Evolutionary conservation across 2,888 invertebrate species (phyloP).

Genomic region (Plebejus argus): DNA sequence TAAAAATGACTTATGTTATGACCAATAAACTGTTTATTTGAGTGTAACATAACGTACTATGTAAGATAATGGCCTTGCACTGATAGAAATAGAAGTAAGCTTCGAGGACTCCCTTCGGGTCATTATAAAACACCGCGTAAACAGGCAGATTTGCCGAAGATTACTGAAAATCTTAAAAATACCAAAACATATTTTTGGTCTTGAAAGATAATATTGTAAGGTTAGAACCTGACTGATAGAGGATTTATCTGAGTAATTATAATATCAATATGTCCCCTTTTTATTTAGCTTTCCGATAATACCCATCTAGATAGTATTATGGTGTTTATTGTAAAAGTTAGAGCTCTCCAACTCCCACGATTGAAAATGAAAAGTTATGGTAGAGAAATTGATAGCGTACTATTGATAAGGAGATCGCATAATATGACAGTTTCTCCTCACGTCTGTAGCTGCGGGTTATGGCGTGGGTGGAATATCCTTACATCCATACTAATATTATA

Average conservation of each 20-base stretch:
- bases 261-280: no score
- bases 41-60: slow-evolving; percentile 37
- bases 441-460: slow-evolving; percentile 8
- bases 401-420: neutral
- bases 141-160: neutral
- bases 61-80: slow-evolving; percentile 26
- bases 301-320: no score
- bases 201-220: no score
- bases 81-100: slow-evolving; percentile 22
- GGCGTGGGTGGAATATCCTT: neutral
- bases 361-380: neutral
- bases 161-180: neutral
- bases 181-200: no score
- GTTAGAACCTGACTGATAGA: no score
- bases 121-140: neutral
- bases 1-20: slow-evolving; percentile 44
- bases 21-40: slow-evolving; percentile 45
- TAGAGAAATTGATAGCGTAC: neutral
- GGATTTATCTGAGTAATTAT: no score
- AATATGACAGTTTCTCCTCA: slow-evolving; percentile 3
- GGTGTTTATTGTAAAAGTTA: neutral
- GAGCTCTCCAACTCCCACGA: neutral
- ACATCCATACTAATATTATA: no score
- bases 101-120: neutral
- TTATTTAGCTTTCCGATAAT: no score